These are phyloP conservation scores for roundworm (Caenorhabditis elegans) DNA, from an alignment of 1,140 invertebrate species.

Conservation along the genomic window DNA sequence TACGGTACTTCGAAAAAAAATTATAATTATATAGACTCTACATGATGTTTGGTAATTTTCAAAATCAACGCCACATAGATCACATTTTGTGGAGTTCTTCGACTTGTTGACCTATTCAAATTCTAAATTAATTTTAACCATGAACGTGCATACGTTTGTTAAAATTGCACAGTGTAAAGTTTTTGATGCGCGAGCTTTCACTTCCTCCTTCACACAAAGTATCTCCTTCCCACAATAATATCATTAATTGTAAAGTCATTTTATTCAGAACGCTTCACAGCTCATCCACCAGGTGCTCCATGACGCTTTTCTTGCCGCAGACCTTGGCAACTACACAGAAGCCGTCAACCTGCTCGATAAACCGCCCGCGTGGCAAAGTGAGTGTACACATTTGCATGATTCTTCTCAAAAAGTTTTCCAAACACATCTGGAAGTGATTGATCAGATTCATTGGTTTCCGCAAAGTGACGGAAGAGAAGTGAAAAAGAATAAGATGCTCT, in stretches of 20 bases:
- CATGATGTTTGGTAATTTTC: too few species aligned
- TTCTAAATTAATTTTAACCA: too few species aligned
- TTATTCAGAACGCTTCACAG: constrained; percentile 37
- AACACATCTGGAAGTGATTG: constrained; percentile 29
- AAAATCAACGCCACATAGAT: too few species aligned
- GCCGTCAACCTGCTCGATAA: constrained; percentile 11
- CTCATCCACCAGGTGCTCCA: constrained; percentile 35
- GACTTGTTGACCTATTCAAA: too few species aligned
- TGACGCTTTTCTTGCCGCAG: constrained; percentile 37
- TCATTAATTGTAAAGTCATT: not conserved
- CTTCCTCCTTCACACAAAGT: too few species aligned
- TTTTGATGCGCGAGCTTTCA: not conserved
- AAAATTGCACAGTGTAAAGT: too few species aligned
- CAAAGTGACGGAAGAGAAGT: not conserved
- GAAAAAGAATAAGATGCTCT: not conserved
- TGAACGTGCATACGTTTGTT: too few species aligned
- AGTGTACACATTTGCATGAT: constrained; percentile 21
- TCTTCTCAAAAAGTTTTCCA: not conserved
- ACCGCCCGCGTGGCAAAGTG: constrained; percentile 41
- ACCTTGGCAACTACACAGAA: constrained; percentile 32
- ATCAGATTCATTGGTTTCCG: constrained; percentile 18
- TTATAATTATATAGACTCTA: too few species aligned
- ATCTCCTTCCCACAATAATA: not conserved
- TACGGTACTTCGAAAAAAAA: too few species aligned
- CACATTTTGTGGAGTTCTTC: too few species aligned